Percentiles rank a stretch among this genome's conserved stretches.
These are phyloP conservation scores for Pinna nobilis DNA, from an alignment of 1,140 invertebrate species.

Conservation along the genomic window DNA sequence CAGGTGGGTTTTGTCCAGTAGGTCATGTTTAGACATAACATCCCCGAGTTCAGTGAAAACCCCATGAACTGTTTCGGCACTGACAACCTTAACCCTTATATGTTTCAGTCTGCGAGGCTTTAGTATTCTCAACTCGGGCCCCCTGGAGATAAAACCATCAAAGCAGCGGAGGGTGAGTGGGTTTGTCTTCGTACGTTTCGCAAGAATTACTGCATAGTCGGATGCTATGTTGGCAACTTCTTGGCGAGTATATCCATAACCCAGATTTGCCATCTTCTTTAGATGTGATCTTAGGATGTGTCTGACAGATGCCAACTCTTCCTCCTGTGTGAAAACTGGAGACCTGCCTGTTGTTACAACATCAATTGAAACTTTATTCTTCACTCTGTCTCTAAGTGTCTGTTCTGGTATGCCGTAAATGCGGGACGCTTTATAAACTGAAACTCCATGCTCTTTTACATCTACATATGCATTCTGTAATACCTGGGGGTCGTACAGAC, in stretches of 20 bases:
- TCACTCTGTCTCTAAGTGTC: slow-evolving; percentile 5
- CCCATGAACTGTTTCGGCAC: background rate
- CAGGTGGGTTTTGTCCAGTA: slow-evolving; percentile 54
- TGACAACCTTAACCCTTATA: slow-evolving; percentile 20
- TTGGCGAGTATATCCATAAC: slow-evolving; percentile 6
- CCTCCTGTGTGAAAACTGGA: slow-evolving; percentile 7
- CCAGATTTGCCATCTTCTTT: slow-evolving; percentile 17
- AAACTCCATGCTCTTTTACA: background rate
- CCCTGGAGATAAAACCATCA: slow-evolving; percentile 17
- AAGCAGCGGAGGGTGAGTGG: slow-evolving; percentile 28
- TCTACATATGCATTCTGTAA: background rate
- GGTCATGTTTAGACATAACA: slow-evolving; percentile 30
- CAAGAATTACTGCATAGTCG: slow-evolving; percentile 18
- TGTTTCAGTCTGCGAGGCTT: slow-evolving; percentile 16
- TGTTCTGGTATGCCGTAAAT: background rate
- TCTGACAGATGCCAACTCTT: background rate
- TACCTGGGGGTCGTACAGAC: background rate
- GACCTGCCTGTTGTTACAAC: background rate
- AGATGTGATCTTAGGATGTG: too few species aligned
- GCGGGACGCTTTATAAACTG: background rate
- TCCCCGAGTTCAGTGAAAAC: slow-evolving; percentile 26
- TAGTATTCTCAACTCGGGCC: slow-evolving; percentile 19
- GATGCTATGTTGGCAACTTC: slow-evolving; percentile 17
- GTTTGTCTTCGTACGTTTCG: slow-evolving; percentile 3
- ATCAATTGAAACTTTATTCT: slow-evolving; percentile 10